These are phyloP conservation scores for Drosophila pruinosa DNA, from an alignment of 1,140 invertebrate species.

Conservation along the genomic window DNA sequence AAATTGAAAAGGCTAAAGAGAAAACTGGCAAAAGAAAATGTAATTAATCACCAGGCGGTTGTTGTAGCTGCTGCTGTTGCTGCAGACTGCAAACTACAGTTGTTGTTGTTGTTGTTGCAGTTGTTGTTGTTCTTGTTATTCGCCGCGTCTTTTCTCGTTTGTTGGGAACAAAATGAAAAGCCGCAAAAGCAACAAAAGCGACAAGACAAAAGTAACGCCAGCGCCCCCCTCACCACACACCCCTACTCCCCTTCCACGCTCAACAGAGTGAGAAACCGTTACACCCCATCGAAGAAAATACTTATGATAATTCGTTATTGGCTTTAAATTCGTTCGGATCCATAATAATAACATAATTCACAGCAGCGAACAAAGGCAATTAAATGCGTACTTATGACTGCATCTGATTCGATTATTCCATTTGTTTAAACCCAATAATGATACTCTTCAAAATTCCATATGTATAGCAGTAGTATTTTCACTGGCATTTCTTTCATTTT, in stretches of 20 bases:
- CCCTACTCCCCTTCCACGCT: not conserved
- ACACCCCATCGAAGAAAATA: conserved; percentile 1
- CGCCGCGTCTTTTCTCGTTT: conserved; percentile 2
- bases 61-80: conserved; percentile 9
- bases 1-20: conserved; percentile 69
- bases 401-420: conserved; percentile 7
- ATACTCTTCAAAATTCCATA: not conserved
- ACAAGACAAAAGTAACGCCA: conserved; percentile 17
- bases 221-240: not conserved
- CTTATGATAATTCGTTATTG: conserved; percentile 17
- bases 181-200: conserved; percentile 23
- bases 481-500: not conserved
- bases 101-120: conserved; percentile 7
- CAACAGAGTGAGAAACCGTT: conserved; percentile 18
- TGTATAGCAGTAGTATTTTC: not conserved
- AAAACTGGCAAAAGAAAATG: conserved; percentile 71
- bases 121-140: conserved; percentile 2
- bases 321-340: not conserved
- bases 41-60: conserved; percentile 75
- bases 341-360: conserved; percentile 8
- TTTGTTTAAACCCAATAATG: conserved; percentile 8
- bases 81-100: too few relatives aligned
- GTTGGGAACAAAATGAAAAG: conserved; percentile 31
- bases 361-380: conserved; percentile 27
- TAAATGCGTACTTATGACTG: conserved; percentile 25